phyloP scores from a whole-genome alignment of 2,888 invertebrate species.

The Lithophane leautieri region DNA sequence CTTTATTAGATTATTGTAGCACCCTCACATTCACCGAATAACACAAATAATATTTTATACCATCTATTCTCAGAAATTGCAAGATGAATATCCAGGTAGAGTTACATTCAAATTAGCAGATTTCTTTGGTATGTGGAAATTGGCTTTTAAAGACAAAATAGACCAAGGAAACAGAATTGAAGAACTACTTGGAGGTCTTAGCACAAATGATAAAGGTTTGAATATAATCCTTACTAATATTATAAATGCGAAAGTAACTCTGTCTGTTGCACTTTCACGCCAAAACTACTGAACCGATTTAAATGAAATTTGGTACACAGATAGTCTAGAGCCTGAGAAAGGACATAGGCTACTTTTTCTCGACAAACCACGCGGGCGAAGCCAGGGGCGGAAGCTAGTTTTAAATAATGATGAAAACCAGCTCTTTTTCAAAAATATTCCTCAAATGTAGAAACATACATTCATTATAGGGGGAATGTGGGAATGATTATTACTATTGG shows the following conservation, averaged over 20 bases:
- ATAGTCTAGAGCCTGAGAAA: too few relatives aligned
- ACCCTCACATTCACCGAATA: background rate
- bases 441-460: background rate
- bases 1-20: background rate
- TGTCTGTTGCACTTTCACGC: too few relatives aligned
- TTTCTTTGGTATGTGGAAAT: constrained; percentile 90
- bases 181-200: constrained; percentile 88
- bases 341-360: too few relatives aligned
- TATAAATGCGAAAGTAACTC: too few relatives aligned
- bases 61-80: constrained; percentile 76
- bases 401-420: background rate
- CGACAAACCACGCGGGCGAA: too few relatives aligned
- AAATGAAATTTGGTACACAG: too few relatives aligned
- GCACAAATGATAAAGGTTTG: constrained; percentile 87
- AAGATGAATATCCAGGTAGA: constrained; percentile 80
- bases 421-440: background rate
- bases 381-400: too few relatives aligned
- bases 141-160: constrained; percentile 90
- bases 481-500: too few relatives aligned
- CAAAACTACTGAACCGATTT: too few relatives aligned
- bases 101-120: constrained; percentile 88
- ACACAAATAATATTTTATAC: background rate
- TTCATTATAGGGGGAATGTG: too few relatives aligned
- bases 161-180: constrained; percentile 89
- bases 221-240: too few relatives aligned